A percentile compares a stretch with the other conserved stretches of the same genome.
These are phyloP conservation scores for Tetraneura akinire DNA, from an alignment of 1,140 invertebrate species.

Conservation along the genomic window DNA sequence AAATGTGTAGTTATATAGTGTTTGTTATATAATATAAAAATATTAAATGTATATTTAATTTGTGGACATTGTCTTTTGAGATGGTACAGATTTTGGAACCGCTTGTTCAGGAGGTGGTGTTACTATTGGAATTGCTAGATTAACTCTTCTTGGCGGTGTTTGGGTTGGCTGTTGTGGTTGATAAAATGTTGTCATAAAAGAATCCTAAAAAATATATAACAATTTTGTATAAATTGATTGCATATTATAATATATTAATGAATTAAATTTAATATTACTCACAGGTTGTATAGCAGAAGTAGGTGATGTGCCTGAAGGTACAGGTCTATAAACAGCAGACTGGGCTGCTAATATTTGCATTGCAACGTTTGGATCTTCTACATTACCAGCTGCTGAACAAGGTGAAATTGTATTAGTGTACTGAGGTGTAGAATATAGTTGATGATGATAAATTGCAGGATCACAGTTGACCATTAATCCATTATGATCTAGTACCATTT, in stretches of 20 bases:
- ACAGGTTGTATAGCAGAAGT: neutral
- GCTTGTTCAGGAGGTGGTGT: constrained; percentile 9
- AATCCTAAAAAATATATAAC: neutral
- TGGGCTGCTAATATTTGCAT: constrained; percentile 28
- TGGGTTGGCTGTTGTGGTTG: constrained; percentile 24
- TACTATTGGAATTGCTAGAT: constrained; percentile 34
- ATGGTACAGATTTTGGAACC: neutral
- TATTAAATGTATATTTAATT: neutral
- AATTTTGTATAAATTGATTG: neutral
- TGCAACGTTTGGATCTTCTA: constrained; percentile 21
- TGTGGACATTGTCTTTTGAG: neutral
- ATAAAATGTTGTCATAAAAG: constrained; percentile 40
- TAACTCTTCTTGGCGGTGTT: constrained; percentile 18
- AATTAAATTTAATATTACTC: neutral
- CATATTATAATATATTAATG: neutral
- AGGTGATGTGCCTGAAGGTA: constrained; percentile 4
- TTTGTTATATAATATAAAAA: too few species aligned
- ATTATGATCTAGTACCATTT: constrained; percentile 31
- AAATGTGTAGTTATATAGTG: too few species aligned
- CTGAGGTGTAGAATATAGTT: constrained; percentile 6
- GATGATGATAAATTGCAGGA: constrained; percentile 25
- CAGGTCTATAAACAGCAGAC: constrained; percentile 22
- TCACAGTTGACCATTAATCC: constrained; percentile 17
- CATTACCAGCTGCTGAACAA: neutral
- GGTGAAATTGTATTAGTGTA: neutral